phyloP scores from a whole-genome alignment of 2,888 invertebrate species.

The Zygaena filipendulae region DNA sequence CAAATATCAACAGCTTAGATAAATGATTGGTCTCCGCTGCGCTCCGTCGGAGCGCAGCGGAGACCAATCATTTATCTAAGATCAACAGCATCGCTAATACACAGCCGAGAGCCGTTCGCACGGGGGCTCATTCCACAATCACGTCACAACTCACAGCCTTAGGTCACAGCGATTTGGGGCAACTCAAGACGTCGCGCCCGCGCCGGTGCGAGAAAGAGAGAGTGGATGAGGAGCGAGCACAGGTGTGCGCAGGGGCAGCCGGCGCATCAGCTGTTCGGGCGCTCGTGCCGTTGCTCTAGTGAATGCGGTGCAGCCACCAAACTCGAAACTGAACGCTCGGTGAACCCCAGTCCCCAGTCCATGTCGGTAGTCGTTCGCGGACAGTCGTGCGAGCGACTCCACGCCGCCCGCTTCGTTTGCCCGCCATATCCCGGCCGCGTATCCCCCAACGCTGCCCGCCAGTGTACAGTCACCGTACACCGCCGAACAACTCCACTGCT shows the following conservation, averaged over 20 bases:
- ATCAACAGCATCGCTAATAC: constrained; percentile 18
- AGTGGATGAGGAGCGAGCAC: constrained; percentile 32
- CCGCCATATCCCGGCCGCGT: constrained; percentile 20
- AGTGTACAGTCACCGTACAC: constrained; percentile 17
- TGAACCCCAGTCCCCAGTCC: constrained; percentile 29
- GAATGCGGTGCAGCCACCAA: constrained; percentile 22
- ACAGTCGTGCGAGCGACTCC: constrained; percentile 30
- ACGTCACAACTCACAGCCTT: no score
- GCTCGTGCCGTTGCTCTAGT: constrained; percentile 36
- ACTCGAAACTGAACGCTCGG: constrained; percentile 12
- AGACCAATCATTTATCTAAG: constrained; percentile 15
- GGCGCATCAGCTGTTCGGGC: constrained; percentile 55
- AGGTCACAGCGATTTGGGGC: constrained; percentile 38
- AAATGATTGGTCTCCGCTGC: no score
- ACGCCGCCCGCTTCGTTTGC: constrained; percentile 25
- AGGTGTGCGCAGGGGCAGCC: constrained; percentile 52
- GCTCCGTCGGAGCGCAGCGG: no score
- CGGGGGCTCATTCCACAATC: constrained; percentile 28
- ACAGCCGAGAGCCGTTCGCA: constrained; percentile 21
- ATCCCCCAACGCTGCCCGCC: constrained; percentile 25
- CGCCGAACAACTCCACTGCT: constrained; percentile 20
- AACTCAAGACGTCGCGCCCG: constrained; percentile 30
- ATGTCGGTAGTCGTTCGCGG: constrained; percentile 44
- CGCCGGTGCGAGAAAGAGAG: constrained; percentile 46
- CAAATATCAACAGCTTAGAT: no score